Percentiles rank a stretch among this genome's conserved stretches.
phyloP scores from a whole-genome alignment of 1,140 invertebrate species.

The Pantala flavescens region DNA sequence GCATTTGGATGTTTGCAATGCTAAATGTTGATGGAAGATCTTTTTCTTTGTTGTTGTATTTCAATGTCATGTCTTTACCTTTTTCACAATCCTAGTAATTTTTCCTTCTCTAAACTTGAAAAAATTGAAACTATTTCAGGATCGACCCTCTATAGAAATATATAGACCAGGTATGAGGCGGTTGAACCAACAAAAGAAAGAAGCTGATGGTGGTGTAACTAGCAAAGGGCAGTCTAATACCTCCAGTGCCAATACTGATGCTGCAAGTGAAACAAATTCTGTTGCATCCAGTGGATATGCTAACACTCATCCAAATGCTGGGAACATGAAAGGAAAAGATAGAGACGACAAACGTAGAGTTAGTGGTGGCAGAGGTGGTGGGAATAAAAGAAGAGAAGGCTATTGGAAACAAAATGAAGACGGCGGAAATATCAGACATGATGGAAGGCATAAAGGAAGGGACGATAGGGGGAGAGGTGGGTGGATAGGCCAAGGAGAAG shows the following conservation, averaged over 20 bases:
- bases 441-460: neutral
- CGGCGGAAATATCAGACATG: neutral
- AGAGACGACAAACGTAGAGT: neutral
- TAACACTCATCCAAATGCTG: neutral
- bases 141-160: conserved; percentile 58
- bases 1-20: neutral
- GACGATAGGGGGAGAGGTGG: neutral
- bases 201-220: conserved; percentile 37
- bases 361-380: neutral
- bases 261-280: conserved; percentile 23
- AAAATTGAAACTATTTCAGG: conserved; percentile 34
- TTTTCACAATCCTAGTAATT: neutral
- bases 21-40: neutral
- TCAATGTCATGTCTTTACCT: too few relatives aligned
- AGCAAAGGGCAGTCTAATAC: neutral
- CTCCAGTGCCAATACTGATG: conserved; percentile 28
- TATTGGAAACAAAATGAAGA: neutral
- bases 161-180: conserved; percentile 63
- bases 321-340: neutral
- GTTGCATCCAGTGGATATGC: conserved; percentile 27
- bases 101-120: neutral
- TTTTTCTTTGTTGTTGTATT: too few relatives aligned
- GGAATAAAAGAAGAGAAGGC: neutral
- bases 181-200: conserved; percentile 53
- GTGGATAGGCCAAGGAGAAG: neutral